Base-by-base conservation (phyloP, 2,888 invertebrate species). In the Anoncus sp. region DNA sequence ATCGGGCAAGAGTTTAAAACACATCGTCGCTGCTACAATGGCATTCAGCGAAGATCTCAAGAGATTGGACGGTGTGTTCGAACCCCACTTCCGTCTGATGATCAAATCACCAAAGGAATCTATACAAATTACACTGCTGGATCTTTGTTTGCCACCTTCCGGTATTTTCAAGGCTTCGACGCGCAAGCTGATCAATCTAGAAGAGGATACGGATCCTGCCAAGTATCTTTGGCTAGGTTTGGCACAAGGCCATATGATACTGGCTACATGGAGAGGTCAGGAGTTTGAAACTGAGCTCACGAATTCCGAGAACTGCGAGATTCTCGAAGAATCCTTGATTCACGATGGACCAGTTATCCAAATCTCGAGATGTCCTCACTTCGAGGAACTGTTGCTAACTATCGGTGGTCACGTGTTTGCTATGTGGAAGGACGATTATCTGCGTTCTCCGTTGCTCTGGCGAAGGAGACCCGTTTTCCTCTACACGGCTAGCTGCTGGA, bases 321-420 rank as follows among this genome's bases (percentile, higher is more conserved):
- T 93, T 3, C 45, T 80, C 5, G 57, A 40, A 16, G 76, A 82
- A 24, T 83, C 85, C 90, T 49, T 88, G 60, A 93, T 94, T 69
- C 96, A 97, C 85, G 96, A 96, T 85, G 96, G 96, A 0, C 94
- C 95, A 1, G 90, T 97, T 45, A 91, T 93, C 0, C 90, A 92
- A n/a, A 91, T 94, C 20, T 88, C 92, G 16, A 93, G 94, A 86
- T 96, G 96, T 85, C 94, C 95, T 0, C 94, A 94, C 81, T 92
- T 94, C 76, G 92, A 92, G 51, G 92, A 94, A 75, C 87, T 97
- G 5, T 92, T 96, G 38, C 90, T 96, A n/a, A 95, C 96, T 7
- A 94, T 96, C 14, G 97, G 97, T 0, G 95, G 96, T 4, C 94
- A 94, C 89, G 93, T 95, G 57, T 94, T 96, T 86, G 95, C 96